Conservation (phyloP, 2,888 invertebrate genomes). For the Ametastegia equiseti region DNA sequence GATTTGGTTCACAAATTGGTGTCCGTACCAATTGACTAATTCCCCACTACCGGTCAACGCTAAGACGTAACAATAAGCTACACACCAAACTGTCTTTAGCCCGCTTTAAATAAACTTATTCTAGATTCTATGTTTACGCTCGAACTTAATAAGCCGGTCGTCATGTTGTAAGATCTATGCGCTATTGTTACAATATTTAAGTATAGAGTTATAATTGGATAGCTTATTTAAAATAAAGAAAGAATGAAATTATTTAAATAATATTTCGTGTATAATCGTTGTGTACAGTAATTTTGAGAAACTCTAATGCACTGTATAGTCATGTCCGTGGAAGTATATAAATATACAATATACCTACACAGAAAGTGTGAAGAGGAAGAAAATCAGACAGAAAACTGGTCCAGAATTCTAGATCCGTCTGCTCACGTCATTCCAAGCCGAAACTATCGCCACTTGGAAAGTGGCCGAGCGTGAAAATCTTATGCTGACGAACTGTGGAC, state of each 20-base stretch:
- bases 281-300: not conserved
- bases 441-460: not conserved
- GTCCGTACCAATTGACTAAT: slow-evolving; percentile 40
- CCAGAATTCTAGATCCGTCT: slow-evolving; percentile 27
- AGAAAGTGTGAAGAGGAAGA: not conserved
- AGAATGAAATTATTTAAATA: no score
- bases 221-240: not conserved
- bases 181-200: not conserved
- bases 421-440: slow-evolving; percentile 16
- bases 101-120: slow-evolving; percentile 46
- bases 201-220: not conserved
- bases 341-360: not conserved
- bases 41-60: slow-evolving; percentile 30
- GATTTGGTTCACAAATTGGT: slow-evolving; percentile 36
- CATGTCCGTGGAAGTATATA: slow-evolving; percentile 2
- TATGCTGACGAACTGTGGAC: not conserved
- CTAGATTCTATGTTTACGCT: slow-evolving; percentile 46
- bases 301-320: not conserved
- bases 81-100: slow-evolving; percentile 27
- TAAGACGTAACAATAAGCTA: slow-evolving; percentile 22
- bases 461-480: not conserved
- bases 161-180: not conserved
- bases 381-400: slow-evolving; percentile 27
- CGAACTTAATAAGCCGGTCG: slow-evolving; percentile 39
- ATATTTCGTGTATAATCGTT: not conserved